Evolutionary conservation across 2,113 vertebrate genomes (phyloP), one percentile per base, ranked within the genome.

Genomic region (Tamias sibiricus): DNA sequence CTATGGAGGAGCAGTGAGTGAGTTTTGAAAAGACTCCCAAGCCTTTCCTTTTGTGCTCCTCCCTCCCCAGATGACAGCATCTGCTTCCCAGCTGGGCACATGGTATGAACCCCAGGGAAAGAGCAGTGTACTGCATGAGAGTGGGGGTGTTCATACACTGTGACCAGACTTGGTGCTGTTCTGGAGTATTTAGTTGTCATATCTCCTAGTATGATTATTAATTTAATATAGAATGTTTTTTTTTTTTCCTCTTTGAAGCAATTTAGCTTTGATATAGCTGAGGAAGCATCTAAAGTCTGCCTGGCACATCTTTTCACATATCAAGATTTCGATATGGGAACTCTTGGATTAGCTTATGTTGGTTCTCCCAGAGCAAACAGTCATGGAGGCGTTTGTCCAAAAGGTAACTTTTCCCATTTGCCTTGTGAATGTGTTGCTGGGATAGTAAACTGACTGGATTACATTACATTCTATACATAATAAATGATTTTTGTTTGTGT

Each of bases 271-370:
- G 99, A 99, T 98, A 99, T 99, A 81, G 99, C 99, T 12, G 99
- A 99, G 81, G 99, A 99, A 75, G 99, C 99, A 49, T 99, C 99
- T 86, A 97, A 96, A 0, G 99, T 99, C 95, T 99, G 99, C 98
- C 99, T 99, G 83, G 99, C 99, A 75, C 99, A 99, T 97, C 99
- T 99, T 85, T 99, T 99, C 98, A 99, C 99, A 0, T 99, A 99
- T 95, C 99, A 99, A 98, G 99, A 99, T 97, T 99, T 99, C 97
- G 99, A 99, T 66, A 99, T 99, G 99, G 99, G 99, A 79, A 99
- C 99, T 0, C 99, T 99, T 88, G 99, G 99, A 37, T 97, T 99
- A 72, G 99, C 99, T 28, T 99, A 99, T 0, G 99, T 99, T 72
- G 99, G 99, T 64, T 99, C 99, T 69, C 99, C 99, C 94, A 98